Base-by-base conservation (phyloP, 2,888 invertebrate genomes). In the Amaurobius ferox region DNA sequence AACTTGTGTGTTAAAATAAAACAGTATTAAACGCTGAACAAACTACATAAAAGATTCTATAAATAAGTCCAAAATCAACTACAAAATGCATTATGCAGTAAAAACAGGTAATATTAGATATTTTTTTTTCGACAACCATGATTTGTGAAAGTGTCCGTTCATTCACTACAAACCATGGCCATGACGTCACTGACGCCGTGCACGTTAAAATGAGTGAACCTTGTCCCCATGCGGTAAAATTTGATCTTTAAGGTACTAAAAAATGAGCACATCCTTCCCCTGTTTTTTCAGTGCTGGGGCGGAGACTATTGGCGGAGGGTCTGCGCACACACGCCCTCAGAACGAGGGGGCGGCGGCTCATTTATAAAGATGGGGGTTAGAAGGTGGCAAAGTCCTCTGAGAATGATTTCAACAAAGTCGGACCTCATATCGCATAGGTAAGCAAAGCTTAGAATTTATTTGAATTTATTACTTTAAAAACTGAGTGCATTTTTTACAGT, bases 291-390 rank as follows among this genome's bases (percentile, higher is more conserved):
- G 23, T 19, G 32, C 16, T 3, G 32, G 32, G 64, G 30, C 19
- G 26, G 2, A n/a, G 26, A 19, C 30, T 67, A 80, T 80, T 73
- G 74, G 73, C 32, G 11, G 74, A 30, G 26, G 26, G 30, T n/a
- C 5, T 39, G 73, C 40, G 80, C 74, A 39, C 74, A 73, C 39
- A 73, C 39, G 80, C 80, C 80, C 73, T 66, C 55, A 74, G 68
- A 80, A 74, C 55, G 55, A 39, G 80, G 72, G 80, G 80, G 67
- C 39, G 55, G 67, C 9, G 16, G 2, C n/a, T 6, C 1, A 16
- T 44, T 44, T 44, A 44, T 44, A 44, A 44, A 44, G 44, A 44
- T 44, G 44, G 1, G 16, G n/a, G n/a, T 2, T 2, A 16, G 2
- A 16, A 11, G 44, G 44, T 16, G 7, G 9, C 16, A 44, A 44